Base-by-base conservation (phyloP, 2,888 invertebrate species). In the Drosophila prostipennis region DNA sequence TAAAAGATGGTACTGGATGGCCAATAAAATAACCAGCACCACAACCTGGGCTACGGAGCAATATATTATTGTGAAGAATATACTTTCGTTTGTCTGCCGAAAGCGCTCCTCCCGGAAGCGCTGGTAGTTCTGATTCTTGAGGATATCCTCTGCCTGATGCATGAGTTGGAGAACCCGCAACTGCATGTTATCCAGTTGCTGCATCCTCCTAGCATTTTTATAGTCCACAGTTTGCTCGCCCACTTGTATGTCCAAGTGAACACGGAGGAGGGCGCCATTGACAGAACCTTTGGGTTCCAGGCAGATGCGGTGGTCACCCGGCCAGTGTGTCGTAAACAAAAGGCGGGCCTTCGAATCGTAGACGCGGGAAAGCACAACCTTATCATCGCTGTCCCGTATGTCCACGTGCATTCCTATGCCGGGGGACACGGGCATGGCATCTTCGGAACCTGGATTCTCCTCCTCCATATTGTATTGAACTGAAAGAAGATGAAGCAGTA, bases 151-250 rank as follows among this genome's bases (percentile, higher is more conserved):
- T 0, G 99, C 98, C 93, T 99, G 99, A 92, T 99, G 98, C 14
- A 99, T 92, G 16, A 99, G 93, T 91, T 99, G 99, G 49, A 98
- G 94, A 71, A 99, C 96, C 87, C 99, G 94, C 53, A 99, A 93
- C 91, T 99, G 98, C 13, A 99, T 93, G 91, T 99, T 98, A 1
- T 98, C 96, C 56, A 99, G 93, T 91, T 99, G 99, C 91, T 99
- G 99, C 91, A 98, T 98, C 89, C 98, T 98, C 3, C 6, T 2
- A 16, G 10, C 2, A 5, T 4, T 2, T 16, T 98, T 98, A 92
- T 99, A 99, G 92, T 99, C 98, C 65, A 98, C 96, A 11, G 99
- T 98, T 93, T 99, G 98, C 91, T 99, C 99, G 58, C 99, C 99
- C 53, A 99, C 98, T 95, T 99, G 98, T 82, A 99, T 99, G 90